Percentiles rank a stretch among this genome's conserved stretches.
phyloP scores from a whole-genome alignment of 2,888 invertebrate species.

The Chydorus sphaericus region DNA sequence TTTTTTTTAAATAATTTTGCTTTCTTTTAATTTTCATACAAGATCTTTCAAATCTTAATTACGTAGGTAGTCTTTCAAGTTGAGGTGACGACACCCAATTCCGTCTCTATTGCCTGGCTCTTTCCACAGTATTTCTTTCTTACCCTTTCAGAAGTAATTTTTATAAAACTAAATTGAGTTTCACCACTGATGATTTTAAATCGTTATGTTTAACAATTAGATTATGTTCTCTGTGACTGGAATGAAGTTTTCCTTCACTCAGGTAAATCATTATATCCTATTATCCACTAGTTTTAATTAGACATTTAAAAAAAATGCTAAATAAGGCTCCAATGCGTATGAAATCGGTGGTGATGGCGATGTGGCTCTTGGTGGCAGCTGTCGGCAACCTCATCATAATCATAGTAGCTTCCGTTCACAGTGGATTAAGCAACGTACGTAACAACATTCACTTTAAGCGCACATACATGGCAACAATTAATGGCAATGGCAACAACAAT shows the following conservation, averaged over 20 bases:
- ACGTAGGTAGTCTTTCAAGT: not conserved
- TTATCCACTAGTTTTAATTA: too few relatives aligned
- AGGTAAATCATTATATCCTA: too few relatives aligned
- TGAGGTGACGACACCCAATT: slow-evolving; percentile 49
- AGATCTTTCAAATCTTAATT: not conserved
- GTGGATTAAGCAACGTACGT: too few relatives aligned
- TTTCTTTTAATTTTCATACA: not conserved
- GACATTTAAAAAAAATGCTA: not conserved
- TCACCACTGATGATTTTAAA: too few relatives aligned
- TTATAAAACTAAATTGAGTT: too few relatives aligned
- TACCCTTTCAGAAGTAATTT: slow-evolving; percentile 87
- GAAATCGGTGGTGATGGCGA: slow-evolving; percentile 86
- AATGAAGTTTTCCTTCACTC: slow-evolving; percentile 86
- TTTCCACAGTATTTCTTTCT: slow-evolving; percentile 89
- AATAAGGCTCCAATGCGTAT: slow-evolving; percentile 67
- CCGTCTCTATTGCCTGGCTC: slow-evolving; percentile 66
- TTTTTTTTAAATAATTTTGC: not conserved
- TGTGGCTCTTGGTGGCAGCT: slow-evolving; percentile 83
- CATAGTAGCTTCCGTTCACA: slow-evolving; percentile 61
- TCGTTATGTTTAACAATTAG: too few relatives aligned
- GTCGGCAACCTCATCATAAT: slow-evolving; percentile 87
- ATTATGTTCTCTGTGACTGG: slow-evolving; percentile 94
- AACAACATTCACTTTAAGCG: too few relatives aligned
- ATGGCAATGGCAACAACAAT: too few relatives aligned
- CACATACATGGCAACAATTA: too few relatives aligned